Evolutionary conservation across 2,113 vertebrate genomes (phyloP).

Genomic region (Caranx ignobilis): DNA sequence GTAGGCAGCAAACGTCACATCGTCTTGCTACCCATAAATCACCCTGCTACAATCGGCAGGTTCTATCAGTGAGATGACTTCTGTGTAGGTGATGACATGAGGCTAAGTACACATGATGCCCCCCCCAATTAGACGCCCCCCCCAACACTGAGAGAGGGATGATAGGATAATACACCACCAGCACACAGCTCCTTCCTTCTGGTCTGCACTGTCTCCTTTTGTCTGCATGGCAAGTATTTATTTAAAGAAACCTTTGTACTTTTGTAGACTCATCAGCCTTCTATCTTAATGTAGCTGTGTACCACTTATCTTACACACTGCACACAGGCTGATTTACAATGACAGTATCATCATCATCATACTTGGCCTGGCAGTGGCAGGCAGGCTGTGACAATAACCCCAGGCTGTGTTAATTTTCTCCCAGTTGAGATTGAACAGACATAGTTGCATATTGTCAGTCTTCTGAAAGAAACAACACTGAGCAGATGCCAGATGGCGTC

Average conservation of each 20-base stretch:
- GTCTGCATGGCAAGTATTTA: conserved; percentile 36
- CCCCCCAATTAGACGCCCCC: conserved; percentile 56
- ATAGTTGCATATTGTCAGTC: background rate
- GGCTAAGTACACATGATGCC: conserved; percentile 34
- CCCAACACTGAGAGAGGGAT: conserved; percentile 10
- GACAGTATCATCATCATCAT: conserved; percentile 28
- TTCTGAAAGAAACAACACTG: background rate
- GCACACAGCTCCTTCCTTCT: background rate
- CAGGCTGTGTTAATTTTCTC: conserved; percentile 14
- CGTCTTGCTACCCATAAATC: conserved; percentile 66
- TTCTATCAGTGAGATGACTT: conserved; percentile 43
- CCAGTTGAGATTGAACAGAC: conserved; percentile 23
- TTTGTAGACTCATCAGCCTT: conserved; percentile 33
- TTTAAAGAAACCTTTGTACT: conserved; percentile 18
- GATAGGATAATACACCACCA: conserved; percentile 49
- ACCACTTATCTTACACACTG: conserved; percentile 39
- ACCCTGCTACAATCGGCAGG: conserved; percentile 28
- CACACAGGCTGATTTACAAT: conserved; percentile 49
- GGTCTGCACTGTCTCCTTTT: conserved; percentile 24
- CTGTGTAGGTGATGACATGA: conserved; percentile 44
- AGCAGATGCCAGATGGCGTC: background rate
- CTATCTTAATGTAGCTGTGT: conserved; percentile 13
- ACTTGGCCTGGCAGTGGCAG: background rate
- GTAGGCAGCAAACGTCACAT: conserved; percentile 52
- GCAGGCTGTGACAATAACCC: conserved; percentile 19